A percentile compares a stretch with the other conserved stretches of the same genome.
These are phyloP conservation scores for Brenthis hecate DNA, from an alignment of 2,888 invertebrate genomes.

Conservation along the genomic window DNA sequence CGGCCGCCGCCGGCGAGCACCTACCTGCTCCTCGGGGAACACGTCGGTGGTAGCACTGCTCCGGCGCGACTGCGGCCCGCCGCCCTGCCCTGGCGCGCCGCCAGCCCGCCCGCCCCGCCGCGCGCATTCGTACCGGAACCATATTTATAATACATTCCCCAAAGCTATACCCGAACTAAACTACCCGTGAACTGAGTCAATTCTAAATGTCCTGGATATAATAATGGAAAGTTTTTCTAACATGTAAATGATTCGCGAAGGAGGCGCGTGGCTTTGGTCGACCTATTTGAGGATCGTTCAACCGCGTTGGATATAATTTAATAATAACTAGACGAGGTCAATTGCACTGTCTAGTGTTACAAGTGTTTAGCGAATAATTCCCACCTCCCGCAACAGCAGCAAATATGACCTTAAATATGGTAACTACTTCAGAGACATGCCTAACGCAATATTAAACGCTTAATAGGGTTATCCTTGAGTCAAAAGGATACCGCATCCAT, in stretches of 20 bases:
- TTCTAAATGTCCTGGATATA: constrained; percentile 12
- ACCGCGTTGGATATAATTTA: constrained; percentile 43
- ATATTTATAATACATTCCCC: constrained; percentile 27
- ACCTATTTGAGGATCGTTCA: constrained; percentile 53
- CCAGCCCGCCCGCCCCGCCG: constrained; percentile 25
- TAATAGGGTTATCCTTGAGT: too few species aligned
- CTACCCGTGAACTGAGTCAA: constrained; percentile 17
- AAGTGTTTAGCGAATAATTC: constrained; percentile 11
- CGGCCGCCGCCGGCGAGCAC: constrained; percentile 9
- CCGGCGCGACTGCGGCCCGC: constrained; percentile 44
- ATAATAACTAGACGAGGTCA: constrained; percentile 40
- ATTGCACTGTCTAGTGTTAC: constrained; percentile 42
- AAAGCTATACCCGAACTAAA: constrained; percentile 1
- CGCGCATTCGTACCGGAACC: constrained; percentile 13
- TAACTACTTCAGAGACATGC: too few species aligned
- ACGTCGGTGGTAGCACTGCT: constrained; percentile 14
- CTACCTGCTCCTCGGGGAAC: constrained; percentile 8
- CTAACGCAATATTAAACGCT: too few species aligned
- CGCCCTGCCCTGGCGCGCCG: constrained; percentile 45
- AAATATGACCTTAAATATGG: background rate
- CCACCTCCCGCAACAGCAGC: background rate
- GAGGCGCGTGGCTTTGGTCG: constrained; percentile 16
- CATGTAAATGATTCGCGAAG: constrained; percentile 24
- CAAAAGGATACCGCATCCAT: too few species aligned
- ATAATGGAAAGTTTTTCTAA: background rate